Evolutionary conservation across 1,140 invertebrate genomes (phyloP).

Genomic region (Lepidurus arcticus): DNA sequence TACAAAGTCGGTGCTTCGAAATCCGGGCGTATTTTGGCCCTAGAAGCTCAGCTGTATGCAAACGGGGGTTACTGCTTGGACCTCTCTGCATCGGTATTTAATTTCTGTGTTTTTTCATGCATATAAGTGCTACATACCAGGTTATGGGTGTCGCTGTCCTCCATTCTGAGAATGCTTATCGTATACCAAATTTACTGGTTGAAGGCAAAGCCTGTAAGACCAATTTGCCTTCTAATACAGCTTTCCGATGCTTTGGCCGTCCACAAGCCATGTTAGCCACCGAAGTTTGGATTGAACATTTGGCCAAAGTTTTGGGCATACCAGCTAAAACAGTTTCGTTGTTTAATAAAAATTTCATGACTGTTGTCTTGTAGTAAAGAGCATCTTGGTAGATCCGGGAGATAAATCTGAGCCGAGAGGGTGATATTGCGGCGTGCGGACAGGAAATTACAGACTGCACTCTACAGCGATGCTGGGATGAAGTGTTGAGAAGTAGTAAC

Average conservation of each 20-base stretch:
- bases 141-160: slow-evolving; percentile 69
- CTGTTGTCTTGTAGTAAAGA: too few species aligned
- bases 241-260: slow-evolving; percentile 77
- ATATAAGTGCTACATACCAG: not conserved
- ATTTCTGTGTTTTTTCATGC: too few species aligned
- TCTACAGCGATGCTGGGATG: slow-evolving; percentile 69
- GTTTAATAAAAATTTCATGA: too few species aligned
- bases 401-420: slow-evolving; percentile 77
- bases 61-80: slow-evolving; percentile 80
- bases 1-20: slow-evolving; percentile 79
- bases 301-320: slow-evolving; percentile 63
- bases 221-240: slow-evolving; percentile 82
- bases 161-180: slow-evolving; percentile 72
- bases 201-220: slow-evolving; percentile 70
- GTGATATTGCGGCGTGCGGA: slow-evolving; percentile 70
- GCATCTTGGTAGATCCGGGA: slow-evolving; percentile 42
- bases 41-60: slow-evolving; percentile 66
- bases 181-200: slow-evolving; percentile 61
- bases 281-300: slow-evolving; percentile 69
- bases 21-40: slow-evolving; percentile 64
- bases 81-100: slow-evolving; percentile 49
- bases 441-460: slow-evolving; percentile 70
- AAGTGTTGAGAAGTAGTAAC: slow-evolving; percentile 63
- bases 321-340: slow-evolving; percentile 50
- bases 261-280: slow-evolving; percentile 82